A percentile compares a stretch with the other conserved stretches of the same genome.
These are phyloP conservation scores for Genyomyrus donnyi DNA, from an alignment of 2,113 vertebrate genomes.

Conservation along the genomic window DNA sequence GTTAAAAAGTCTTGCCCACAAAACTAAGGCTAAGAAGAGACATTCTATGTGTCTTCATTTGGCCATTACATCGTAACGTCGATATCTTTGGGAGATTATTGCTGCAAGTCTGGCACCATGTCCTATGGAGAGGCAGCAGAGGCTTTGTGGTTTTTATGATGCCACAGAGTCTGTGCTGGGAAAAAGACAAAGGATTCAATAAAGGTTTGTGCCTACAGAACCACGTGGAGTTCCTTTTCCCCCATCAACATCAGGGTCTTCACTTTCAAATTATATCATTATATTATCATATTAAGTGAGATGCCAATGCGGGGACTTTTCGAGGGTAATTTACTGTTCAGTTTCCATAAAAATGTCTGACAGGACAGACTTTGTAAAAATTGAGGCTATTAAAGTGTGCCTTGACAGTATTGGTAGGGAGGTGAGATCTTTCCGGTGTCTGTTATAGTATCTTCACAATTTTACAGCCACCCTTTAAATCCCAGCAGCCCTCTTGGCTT, in stretches of 20 bases:
- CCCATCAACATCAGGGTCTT: neutral
- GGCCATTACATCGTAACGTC: neutral
- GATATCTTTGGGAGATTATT: neutral
- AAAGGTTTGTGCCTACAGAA: neutral
- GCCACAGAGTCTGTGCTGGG: neutral
- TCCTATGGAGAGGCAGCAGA: neutral
- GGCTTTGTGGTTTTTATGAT: neutral
- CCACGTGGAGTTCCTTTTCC: neutral
- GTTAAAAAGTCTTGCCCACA: neutral
- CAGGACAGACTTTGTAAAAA: neutral
- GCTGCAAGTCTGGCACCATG: neutral
- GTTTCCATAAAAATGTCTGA: neutral
- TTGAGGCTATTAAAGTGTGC: neutral
- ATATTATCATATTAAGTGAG: neutral
- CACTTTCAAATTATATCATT: neutral
- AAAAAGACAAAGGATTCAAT: neutral
- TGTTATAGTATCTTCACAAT: neutral
- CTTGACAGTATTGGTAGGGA: neutral
- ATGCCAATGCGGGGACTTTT: neutral
- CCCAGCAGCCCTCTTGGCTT: neutral
- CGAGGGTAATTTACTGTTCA: neutral
- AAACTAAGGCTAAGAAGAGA: neutral
- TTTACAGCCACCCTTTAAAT: neutral
- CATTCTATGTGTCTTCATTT: neutral
- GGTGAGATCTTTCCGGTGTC: neutral